Conservation (phyloP, 2,888 invertebrate species). For the Allophyes oxyacanthae region DNA sequence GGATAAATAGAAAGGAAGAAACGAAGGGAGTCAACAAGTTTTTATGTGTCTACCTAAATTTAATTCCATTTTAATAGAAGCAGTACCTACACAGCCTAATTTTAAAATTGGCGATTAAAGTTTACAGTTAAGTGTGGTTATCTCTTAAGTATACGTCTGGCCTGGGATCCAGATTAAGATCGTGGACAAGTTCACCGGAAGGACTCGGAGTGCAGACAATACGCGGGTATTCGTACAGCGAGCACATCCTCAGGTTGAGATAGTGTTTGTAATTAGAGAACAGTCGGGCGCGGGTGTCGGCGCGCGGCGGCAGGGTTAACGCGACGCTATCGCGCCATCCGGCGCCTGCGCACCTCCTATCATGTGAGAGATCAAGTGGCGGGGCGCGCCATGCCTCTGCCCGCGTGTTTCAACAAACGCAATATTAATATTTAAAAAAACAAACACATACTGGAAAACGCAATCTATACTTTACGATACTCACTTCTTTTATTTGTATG, state of each 20-base stretch:
- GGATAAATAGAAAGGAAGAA: slow-evolving; percentile 32
- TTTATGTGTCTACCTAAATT: too few species aligned
- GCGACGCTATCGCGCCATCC: slow-evolving; percentile 77
- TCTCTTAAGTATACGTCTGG: slow-evolving; percentile 48
- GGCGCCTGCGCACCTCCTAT: slow-evolving; percentile 72
- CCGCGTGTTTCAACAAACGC: slow-evolving; percentile 40
- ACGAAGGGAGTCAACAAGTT: slow-evolving; percentile 17
- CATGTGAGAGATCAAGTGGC: slow-evolving; percentile 82
- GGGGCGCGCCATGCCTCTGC: slow-evolving; percentile 47
- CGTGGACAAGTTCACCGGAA: slow-evolving; percentile 76
- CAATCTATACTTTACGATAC: not conserved
- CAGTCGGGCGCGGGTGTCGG: slow-evolving; percentile 56
- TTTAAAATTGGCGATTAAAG: slow-evolving; percentile 21
- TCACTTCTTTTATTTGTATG: not conserved
- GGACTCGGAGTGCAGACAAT: slow-evolving; percentile 74
- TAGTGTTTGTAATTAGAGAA: slow-evolving; percentile 83
- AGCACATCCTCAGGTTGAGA: slow-evolving; percentile 73
- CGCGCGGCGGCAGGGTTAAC: slow-evolving; percentile 62
- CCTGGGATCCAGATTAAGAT: slow-evolving; percentile 71
- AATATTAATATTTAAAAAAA: slow-evolving; percentile 48
- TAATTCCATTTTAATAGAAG: too few species aligned
- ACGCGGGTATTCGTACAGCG: slow-evolving; percentile 65
- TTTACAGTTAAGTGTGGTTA: slow-evolving; percentile 39
- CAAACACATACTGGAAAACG: slow-evolving; percentile 7
- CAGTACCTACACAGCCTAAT: slow-evolving; percentile 1